Evolutionary conservation across 1,140 invertebrate species (phyloP).

Genomic region (Ceratoteleas bidentatus): DNA sequence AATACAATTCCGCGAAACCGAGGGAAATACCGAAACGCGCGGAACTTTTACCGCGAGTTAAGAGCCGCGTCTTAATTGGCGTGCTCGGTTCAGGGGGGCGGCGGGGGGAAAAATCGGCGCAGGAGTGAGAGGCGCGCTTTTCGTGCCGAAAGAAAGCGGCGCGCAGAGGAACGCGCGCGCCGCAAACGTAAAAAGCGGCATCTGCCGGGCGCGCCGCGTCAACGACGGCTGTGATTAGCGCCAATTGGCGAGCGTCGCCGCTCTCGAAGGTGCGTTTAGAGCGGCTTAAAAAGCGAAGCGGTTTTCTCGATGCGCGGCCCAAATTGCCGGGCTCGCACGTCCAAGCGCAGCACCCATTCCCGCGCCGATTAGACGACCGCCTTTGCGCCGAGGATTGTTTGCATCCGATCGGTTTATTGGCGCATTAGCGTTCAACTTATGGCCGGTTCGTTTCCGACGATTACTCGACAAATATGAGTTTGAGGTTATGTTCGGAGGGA

Average conservation of each 20-base stretch:
- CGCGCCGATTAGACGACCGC: conserved; percentile 7
- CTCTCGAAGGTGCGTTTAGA: conserved; percentile 34
- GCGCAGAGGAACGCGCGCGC: conserved; percentile 24
- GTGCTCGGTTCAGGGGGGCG: conserved; percentile 9
- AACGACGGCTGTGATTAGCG: conserved; percentile 57
- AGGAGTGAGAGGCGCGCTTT: conserved; percentile 26
- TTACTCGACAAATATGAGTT: background rate
- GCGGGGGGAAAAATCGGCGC: conserved; percentile 12
- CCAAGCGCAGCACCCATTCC: conserved; percentile 18
- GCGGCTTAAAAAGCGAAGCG: conserved; percentile 27
- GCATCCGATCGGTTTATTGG: conserved; percentile 25
- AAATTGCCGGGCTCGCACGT: conserved; percentile 8
- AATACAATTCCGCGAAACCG: conserved; percentile 30
- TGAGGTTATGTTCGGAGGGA: too few relatives aligned
- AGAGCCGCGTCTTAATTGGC: conserved; percentile 49
- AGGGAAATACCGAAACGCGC: conserved; percentile 26
- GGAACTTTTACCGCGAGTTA: conserved; percentile 37
- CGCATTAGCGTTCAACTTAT: conserved; percentile 7
- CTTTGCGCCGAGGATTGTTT: conserved; percentile 15
- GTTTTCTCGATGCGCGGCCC: conserved; percentile 16
- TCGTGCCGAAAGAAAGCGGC: conserved; percentile 46
- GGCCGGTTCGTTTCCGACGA: background rate
- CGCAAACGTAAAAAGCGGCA: conserved; percentile 24
- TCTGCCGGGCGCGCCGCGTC: conserved; percentile 49
- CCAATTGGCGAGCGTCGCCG: conserved; percentile 50